phyloP scores from a whole-genome alignment of 30 jellyfish, hydroid and myxozoan genomes.

The Phacellophora camtschatica region DNA sequence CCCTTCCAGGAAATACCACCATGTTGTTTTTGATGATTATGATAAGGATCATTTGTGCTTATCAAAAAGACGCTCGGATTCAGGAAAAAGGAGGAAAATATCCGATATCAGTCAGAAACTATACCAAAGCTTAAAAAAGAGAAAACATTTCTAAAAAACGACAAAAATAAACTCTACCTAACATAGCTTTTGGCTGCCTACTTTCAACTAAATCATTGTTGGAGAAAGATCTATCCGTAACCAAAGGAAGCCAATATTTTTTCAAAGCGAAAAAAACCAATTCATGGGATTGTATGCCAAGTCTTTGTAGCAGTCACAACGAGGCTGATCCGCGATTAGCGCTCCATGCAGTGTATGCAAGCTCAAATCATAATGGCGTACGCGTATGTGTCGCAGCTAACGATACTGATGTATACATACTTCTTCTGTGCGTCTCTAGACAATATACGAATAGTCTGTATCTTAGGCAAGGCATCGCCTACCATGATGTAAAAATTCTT shows the following conservation, averaged over 20 bases:
- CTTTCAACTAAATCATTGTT: constrained; percentile 27
- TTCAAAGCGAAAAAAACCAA: constrained; percentile 44
- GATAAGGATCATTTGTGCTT: constrained; percentile 26
- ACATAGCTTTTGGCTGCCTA: constrained; percentile 24
- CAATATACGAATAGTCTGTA: background rate
- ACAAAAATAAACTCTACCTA: constrained; percentile 24
- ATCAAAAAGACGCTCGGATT: constrained; percentile 40
- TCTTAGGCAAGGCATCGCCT: constrained; percentile 8
- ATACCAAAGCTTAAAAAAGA: background rate
- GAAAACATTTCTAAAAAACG: background rate
- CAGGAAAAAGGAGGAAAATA: constrained; percentile 37
- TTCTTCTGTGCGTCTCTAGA: constrained; percentile 37
- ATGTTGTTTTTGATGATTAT: constrained; percentile 26
- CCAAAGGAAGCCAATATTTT: constrained; percentile 51
- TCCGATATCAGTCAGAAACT: constrained; percentile 16
- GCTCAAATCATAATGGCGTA: constrained; percentile 22
- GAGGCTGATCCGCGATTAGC: constrained; percentile 49
- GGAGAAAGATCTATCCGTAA: constrained; percentile 21
- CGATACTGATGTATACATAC: constrained; percentile 34
- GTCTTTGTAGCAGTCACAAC: constrained; percentile 47
- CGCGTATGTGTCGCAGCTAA: constrained; percentile 42
- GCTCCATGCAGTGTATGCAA: constrained; percentile 48
- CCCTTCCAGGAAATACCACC: constrained; percentile 49
- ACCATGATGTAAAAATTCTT: constrained; percentile 5
- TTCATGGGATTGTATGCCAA: constrained; percentile 31